Conservation (phyloP, 2,888 invertebrate genomes). For the Leptopterna dolabrata region DNA sequence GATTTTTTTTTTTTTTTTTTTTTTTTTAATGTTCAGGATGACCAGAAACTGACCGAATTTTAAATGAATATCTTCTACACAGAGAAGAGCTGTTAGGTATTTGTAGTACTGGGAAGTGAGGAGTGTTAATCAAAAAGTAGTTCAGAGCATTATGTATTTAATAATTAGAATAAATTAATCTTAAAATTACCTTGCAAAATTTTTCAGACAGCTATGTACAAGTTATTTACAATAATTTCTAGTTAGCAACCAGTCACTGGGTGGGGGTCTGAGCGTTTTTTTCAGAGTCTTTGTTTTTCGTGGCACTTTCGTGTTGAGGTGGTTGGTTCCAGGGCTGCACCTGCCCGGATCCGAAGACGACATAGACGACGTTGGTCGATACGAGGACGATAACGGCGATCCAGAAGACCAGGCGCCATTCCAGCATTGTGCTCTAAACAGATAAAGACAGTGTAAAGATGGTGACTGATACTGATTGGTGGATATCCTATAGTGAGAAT, state of each 20-base stretch:
- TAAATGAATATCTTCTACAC: too few relatives aligned
- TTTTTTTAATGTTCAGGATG: too few relatives aligned
- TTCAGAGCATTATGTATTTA: not conserved
- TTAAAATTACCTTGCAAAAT: not conserved
- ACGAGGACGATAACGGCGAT: constrained; percentile 78
- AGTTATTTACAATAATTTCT: not conserved
- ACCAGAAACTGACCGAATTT: too few relatives aligned
- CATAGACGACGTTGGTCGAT: constrained; percentile 76
- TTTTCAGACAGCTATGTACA: not conserved
- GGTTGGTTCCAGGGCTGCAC: constrained; percentile 80
- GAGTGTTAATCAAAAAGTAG: too few relatives aligned
- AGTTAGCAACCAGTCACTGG: not conserved
- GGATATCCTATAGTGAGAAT: too few relatives aligned
- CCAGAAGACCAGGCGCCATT: constrained; percentile 86
- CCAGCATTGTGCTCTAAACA: constrained; percentile 67
- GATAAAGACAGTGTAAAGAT: not conserved
- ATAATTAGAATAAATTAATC: constrained; percentile 36
- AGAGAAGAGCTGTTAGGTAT: too few relatives aligned
- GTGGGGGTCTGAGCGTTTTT: not conserved
- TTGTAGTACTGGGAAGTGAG: too few relatives aligned
- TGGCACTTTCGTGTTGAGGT: not conserved
- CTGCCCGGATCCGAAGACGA: constrained; percentile 78
- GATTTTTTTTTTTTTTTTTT: too few relatives aligned
- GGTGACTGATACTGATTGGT: too few relatives aligned
- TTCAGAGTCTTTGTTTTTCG: constrained; percentile 25